Evolutionary conservation across 2,888 invertebrate genomes (phyloP).

Genomic region (Quadriops clusia): DNA sequence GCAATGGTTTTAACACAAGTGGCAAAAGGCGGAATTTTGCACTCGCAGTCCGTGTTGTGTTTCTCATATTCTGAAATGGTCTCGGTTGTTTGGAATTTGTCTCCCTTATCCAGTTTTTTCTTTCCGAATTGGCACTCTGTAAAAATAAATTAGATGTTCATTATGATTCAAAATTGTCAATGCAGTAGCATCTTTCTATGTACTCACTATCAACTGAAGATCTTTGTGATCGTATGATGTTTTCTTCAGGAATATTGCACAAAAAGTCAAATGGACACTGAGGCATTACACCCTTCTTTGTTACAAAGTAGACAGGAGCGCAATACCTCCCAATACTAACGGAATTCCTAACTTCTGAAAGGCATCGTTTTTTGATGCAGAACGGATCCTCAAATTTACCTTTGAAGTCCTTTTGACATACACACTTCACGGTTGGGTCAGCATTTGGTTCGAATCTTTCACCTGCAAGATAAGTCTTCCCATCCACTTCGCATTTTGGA

Average conservation of each 20-base stretch:
- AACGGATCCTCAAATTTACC: conserved; percentile 11
- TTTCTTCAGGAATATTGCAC: background rate
- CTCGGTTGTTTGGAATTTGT: too few species aligned
- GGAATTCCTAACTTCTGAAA: conserved; percentile 8
- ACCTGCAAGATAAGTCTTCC: conserved; percentile 12
- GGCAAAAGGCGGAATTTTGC: too few species aligned
- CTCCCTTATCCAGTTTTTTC: too few species aligned
- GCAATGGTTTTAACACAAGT: too few species aligned
- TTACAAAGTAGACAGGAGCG: conserved; percentile 12
- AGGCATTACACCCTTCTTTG: too few species aligned
- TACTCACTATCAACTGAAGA: conserved; percentile 7
- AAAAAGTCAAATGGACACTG: conserved; percentile 9
- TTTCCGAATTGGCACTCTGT: too few species aligned
- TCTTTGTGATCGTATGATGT: conserved; percentile 5
- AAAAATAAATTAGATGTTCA: too few species aligned
- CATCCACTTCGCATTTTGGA: too few species aligned
- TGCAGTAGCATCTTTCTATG: background rate
- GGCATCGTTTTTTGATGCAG: conserved; percentile 9
- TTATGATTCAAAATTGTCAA: too few species aligned
- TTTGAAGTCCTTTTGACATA: conserved; percentile 10
- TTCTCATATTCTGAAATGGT: too few species aligned
- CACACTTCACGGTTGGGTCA: conserved; percentile 8
- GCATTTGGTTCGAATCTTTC: conserved; percentile 6
- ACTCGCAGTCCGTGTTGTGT: too few species aligned
- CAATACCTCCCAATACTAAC: conserved; percentile 8